phyloP scores from a whole-genome alignment of 2,797 vertebrate genomes.

The Acrossocheilus wenchowensis region DNA sequence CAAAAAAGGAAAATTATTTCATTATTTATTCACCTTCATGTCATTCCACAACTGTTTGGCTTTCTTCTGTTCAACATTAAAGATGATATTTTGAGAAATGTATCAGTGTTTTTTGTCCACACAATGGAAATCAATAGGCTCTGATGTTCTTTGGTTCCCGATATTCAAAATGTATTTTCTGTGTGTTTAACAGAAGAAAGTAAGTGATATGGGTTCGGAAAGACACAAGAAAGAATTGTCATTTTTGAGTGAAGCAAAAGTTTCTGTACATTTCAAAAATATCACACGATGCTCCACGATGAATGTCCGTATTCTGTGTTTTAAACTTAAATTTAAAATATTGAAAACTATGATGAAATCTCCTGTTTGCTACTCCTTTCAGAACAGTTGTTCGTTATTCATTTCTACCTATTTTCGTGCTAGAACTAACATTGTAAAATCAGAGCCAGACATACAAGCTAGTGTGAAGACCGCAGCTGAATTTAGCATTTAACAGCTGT shows the following conservation, averaged over 20 bases:
- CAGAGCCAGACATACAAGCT: not conserved
- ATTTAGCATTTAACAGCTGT: conserved; percentile 24
- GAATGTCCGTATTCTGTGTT: not conserved
- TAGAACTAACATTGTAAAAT: not conserved
- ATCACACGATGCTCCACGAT: not conserved
- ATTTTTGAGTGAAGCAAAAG: not conserved
- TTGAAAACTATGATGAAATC: not conserved
- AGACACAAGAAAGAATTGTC: too few species aligned
- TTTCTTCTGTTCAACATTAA: not conserved
- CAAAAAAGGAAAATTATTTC: not conserved
- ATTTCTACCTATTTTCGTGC: not conserved
- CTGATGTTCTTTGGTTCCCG: not conserved
- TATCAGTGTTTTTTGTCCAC: not conserved
- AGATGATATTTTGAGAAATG: not conserved
- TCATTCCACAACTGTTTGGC: too few species aligned
- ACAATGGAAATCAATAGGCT: not conserved
- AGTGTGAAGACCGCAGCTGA: not conserved
- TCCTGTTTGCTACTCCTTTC: not conserved
- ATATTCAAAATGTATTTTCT: not conserved
- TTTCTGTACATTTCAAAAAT: not conserved
- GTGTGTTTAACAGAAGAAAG: too few species aligned
- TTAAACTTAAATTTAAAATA: not conserved
- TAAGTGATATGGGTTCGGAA: not conserved
- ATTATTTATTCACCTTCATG: too few species aligned
- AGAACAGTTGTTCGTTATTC: not conserved